Conservation (phyloP, 2,797 vertebrate species). For the Alectoris magna region DNA sequence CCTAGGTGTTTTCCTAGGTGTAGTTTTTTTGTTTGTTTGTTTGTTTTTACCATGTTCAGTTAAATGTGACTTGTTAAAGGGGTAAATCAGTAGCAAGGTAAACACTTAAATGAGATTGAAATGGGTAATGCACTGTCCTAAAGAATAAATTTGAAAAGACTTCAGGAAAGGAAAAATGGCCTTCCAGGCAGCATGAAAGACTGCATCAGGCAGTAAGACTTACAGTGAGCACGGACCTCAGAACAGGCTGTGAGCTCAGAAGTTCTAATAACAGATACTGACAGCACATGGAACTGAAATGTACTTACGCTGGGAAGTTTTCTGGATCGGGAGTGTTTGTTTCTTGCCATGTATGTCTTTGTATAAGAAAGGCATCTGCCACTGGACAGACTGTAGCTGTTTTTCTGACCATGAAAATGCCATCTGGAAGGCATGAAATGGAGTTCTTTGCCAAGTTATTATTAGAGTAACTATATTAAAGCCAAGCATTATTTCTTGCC, state of each 20-base stretch:
- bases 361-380: neutral
- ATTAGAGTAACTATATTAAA: neutral
- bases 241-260: neutral
- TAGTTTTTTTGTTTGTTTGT: no score
- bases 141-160: neutral
- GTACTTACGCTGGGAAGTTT: neutral
- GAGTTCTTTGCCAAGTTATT: conserved; percentile 10
- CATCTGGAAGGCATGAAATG: conserved; percentile 3
- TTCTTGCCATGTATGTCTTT: neutral
- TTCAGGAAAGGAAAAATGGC: neutral
- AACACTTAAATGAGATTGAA: neutral
- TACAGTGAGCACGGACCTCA: neutral
- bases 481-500: neutral
- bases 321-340: neutral
- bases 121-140: neutral
- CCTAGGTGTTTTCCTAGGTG: neutral
- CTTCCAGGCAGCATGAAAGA: neutral
- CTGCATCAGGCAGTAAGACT: neutral
- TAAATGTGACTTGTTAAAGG: neutral
- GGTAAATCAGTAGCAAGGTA: neutral
- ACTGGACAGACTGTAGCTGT: neutral
- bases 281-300: neutral
- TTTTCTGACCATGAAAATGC: neutral
- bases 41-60: neutral
- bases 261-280: neutral